Conservation (phyloP, 64 coral and sea anemone species). For the Dendrophyllia cribrosa region DNA sequence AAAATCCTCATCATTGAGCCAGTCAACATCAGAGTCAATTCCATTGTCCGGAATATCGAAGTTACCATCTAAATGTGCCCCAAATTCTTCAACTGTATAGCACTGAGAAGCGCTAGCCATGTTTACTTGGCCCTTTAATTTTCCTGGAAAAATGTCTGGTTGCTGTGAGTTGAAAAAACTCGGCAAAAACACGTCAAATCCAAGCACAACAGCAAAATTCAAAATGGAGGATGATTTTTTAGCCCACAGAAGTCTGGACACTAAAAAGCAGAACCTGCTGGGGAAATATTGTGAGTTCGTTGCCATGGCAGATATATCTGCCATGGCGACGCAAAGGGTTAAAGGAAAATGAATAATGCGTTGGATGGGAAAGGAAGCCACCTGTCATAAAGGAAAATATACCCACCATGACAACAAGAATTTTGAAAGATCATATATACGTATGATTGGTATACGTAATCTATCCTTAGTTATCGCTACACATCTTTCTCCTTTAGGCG, state of each 20-base stretch:
- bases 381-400: no score
- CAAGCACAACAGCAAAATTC: not conserved
- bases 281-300: not conserved
- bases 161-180: not conserved
- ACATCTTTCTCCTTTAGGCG: no score
- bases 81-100: slow-evolving; percentile 40
- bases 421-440: no score
- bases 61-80: slow-evolving; percentile 23
- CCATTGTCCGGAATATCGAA: slow-evolving; percentile 34
- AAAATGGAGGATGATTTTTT: not conserved
- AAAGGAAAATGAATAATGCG: no score
- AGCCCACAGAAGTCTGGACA: not conserved
- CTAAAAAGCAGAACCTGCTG: slow-evolving; percentile 15
- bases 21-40: slow-evolving; percentile 27
- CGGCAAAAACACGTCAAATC: slow-evolving; percentile 19
- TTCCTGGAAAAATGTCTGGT: not conserved
- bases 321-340: not conserved
- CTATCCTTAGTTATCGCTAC: no score
- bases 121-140: slow-evolving; percentile 14
- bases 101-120: not conserved
- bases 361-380: no score
- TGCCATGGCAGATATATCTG: slow-evolving; percentile 40
- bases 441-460: no score
- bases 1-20: slow-evolving; percentile 1
- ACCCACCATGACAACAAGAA: no score